Base-by-base conservation (phyloP, 2,888 invertebrate species). In the Augochlorella aurata region DNA sequence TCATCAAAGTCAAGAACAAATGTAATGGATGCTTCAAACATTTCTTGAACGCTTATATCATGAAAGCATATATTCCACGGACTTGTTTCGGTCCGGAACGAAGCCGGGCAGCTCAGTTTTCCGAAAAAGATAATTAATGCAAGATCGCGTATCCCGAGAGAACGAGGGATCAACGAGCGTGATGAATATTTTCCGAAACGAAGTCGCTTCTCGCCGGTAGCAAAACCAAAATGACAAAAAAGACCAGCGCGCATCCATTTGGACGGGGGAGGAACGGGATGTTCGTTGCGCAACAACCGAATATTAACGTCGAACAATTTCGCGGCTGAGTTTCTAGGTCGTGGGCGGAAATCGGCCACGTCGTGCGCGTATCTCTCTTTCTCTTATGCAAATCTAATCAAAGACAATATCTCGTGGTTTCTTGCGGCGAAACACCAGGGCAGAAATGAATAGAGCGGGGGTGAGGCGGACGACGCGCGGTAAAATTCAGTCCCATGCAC, bases 331-430 rank as follows among this genome's bases (percentile, higher is more conserved):
- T 38, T 54, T 21, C 54, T 21, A 12, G 21, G 52, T 54, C 10
- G 52, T 54, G 21, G 10, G 21, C 54, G 21, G 38, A 52, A 38
- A 38, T 38, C 38, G 5, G 38, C 5, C 3, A 18, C 61, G 44
- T 47, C 44, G 52, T 12, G 29, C 18, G 54, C 76, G 69, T 66
- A 79, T 69, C 69, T 82, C 73, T 81, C 76, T 82, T 67, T 80
- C 77, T 68, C 74, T 81, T 83, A 81, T 67, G 79, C 73, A 71
- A 83, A 82, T 83, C 83, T 76, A 82, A 83, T 76, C 76, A 71
- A 79, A 82, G 67, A 67, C 82, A 73, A 83, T 82, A 68, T 78
- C 81, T 67, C 77, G 66, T 45, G 69, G 63, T 50, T 79, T 21
- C 50, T 67, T 29, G 45, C 49, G 29, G 12, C 29, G 79, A 61